Base-by-base conservation (phyloP, 2,113 vertebrate genomes). In the Hippocampus barbouri region DNA sequence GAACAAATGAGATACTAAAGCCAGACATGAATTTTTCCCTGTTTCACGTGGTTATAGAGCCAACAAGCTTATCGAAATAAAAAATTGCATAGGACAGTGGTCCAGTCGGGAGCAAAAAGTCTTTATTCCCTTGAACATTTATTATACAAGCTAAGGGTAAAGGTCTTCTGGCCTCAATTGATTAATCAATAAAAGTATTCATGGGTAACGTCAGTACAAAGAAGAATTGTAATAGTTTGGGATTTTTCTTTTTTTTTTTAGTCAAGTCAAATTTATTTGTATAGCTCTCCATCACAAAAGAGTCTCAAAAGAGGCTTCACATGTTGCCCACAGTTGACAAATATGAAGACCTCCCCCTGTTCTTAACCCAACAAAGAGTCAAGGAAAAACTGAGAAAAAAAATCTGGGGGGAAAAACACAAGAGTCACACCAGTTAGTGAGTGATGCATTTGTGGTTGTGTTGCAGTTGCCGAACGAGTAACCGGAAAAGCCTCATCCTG, bases 401-500 rank as follows among this genome's bases (percentile, higher is more conserved):
- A 34, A 34, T 34, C 30, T 34, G 30, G 30, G 30, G 30, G 30
- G 30, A 4, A 34, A 34, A 54, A 54, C 14, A 8, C 51, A 20
- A 21, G 51, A 21, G 34, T 62, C 60, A 34, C 18, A 21, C 4
- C n/a, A 25, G 21, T 43, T 5, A 41, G 1, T 47, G 25, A 66
- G 8, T 2, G 6, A 18, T 76, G 34, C 5, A 38, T 38, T 38
- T 76, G 8, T 81, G 34, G 8, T 78, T 84, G 43, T 49, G 14
- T 69, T 86, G 7, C 45, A 91, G 91, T 72, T 92, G 89, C 84
- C 87, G 91, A 78, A 91, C 90, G 79, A 91, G 88, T 80, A 96
- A 96, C 89, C 85, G 95, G 83, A 96, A 96, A 85, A 96, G 94
- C 88, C 92, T 96, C 86, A 96, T 97, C 87, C 85, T 97, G 87